phyloP scores from a whole-genome alignment of 2,888 invertebrate species.

The Meandrusa payeni region DNA sequence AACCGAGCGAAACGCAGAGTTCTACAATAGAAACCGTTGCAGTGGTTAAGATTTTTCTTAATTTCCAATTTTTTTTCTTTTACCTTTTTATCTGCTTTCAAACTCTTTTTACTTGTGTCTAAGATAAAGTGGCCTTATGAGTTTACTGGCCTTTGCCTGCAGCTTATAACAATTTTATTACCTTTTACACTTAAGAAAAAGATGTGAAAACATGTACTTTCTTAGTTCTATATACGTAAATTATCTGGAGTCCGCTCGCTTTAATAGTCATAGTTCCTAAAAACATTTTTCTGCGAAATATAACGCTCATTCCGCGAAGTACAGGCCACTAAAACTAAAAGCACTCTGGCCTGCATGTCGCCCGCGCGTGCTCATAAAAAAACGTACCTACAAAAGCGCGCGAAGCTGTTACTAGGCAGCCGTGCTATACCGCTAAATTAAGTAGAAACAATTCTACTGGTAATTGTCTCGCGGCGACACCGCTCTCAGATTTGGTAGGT shows the following conservation, averaged over 20 bases:
- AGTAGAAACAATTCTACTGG: not conserved
- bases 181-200: too few relatives aligned
- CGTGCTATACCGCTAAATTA: slow-evolving; percentile 4
- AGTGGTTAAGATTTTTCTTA: too few relatives aligned
- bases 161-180: too few relatives aligned
- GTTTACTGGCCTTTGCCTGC: too few relatives aligned
- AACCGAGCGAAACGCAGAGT: too few relatives aligned
- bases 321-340: slow-evolving; percentile 33
- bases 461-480: not conserved
- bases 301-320: slow-evolving; percentile 28
- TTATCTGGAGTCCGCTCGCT: not conserved
- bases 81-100: too few relatives aligned
- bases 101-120: too few relatives aligned
- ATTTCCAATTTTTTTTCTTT: too few relatives aligned
- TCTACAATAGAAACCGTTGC: too few relatives aligned
- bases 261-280: not conserved
- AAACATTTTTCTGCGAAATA: slow-evolving; percentile 20
- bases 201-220: too few relatives aligned
- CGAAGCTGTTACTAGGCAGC: slow-evolving; percentile 19
- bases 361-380: slow-evolving; percentile 40
- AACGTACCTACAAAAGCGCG: slow-evolving; percentile 25
- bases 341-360: slow-evolving; percentile 41
- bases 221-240: too few relatives aligned
- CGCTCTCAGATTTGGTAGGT: slow-evolving; percentile 6
- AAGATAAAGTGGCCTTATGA: too few relatives aligned